These are phyloP conservation scores for Ophion ventricosus DNA, from an alignment of 2,888 invertebrate species.

Conservation along the genomic window DNA sequence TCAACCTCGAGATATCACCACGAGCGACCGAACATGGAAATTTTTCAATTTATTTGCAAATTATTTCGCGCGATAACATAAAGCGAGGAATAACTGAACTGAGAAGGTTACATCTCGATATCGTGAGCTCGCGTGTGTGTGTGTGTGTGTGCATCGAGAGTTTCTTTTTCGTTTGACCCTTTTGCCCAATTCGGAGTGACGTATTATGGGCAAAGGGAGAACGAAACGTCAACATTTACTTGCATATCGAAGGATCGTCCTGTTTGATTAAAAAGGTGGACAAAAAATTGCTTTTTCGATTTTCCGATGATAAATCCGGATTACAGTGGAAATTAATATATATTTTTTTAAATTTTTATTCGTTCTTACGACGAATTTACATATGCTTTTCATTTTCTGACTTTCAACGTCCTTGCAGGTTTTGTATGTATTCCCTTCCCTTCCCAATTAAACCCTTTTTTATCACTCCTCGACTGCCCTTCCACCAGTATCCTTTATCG, in stretches of 20 bases:
- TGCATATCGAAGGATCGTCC: neutral
- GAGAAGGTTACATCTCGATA: constrained; percentile 1
- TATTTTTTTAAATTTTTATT: neutral
- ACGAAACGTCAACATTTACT: neutral
- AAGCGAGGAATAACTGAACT: constrained; percentile 6
- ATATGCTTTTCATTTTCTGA: neutral
- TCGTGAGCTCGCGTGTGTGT: neutral
- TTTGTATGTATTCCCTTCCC: no score
- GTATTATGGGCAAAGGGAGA: neutral
- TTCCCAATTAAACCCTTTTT: no score
- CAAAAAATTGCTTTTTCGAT: neutral
- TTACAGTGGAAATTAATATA: neutral
- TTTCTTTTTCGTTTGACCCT: neutral
- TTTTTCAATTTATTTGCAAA: constrained; percentile 67
- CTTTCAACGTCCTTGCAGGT: neutral
- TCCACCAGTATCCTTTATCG: no score
- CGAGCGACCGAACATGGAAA: constrained; percentile 54
- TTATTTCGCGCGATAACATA: constrained; percentile 35
- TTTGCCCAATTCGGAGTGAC: neutral
- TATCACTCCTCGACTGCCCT: no score
- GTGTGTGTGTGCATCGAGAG: neutral
- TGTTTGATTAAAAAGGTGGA: neutral
- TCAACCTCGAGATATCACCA: constrained; percentile 4
- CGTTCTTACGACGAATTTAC: neutral
- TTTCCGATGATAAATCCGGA: neutral